Conservation (phyloP, 2,797 vertebrate genomes). For the Coilia nasus region DNA sequence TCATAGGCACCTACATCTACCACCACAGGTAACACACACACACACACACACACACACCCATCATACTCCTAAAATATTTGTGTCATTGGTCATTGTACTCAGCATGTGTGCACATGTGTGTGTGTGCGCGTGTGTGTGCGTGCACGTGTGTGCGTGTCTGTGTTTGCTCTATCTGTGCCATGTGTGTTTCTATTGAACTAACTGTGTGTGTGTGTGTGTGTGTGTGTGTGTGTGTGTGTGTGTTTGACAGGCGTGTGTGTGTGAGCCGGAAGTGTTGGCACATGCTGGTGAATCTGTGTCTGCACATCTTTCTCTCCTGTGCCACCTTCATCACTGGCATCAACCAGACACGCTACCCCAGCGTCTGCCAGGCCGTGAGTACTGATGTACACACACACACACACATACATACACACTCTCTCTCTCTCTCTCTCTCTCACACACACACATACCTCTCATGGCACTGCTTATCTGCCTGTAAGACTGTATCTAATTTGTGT, state of each 20-base stretch:
- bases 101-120: too few relatives aligned
- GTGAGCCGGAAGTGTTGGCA: slow-evolving; percentile 97
- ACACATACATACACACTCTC: neutral
- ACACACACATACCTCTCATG: neutral
- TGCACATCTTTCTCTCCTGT: slow-evolving; percentile 92
- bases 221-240: slow-evolving; percentile 18
- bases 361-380: slow-evolving; percentile 96
- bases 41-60: neutral
- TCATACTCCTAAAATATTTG: too few relatives aligned
- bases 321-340: slow-evolving; percentile 90
- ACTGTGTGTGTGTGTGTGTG: neutral
- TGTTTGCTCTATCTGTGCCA: too few relatives aligned
- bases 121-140: too few relatives aligned
- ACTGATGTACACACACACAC: neutral
- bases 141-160: too few relatives aligned
- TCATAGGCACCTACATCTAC: slow-evolving; percentile 89
- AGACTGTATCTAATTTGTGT: neutral
- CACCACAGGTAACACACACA: slow-evolving; percentile 85
- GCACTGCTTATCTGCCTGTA: neutral
- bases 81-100: too few relatives aligned
- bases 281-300: slow-evolving; percentile 94
- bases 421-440: neutral
- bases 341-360: slow-evolving; percentile 87
- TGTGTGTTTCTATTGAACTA: too few relatives aligned
- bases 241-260: slow-evolving; percentile 80